phyloP scores from a whole-genome alignment of 2,888 invertebrate genomes.

The Tridacna gigas region DNA sequence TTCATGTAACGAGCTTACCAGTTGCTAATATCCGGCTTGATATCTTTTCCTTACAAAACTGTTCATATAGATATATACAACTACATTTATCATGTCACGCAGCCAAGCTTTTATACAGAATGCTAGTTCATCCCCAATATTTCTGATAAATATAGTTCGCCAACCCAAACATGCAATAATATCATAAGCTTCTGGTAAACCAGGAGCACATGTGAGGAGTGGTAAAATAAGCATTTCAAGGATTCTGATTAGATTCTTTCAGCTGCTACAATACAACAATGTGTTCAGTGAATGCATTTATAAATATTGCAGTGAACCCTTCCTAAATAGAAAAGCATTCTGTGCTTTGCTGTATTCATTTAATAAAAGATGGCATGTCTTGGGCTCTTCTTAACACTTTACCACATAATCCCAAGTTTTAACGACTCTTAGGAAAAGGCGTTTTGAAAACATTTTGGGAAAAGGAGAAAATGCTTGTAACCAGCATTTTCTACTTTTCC shows the following conservation, averaged over 20 bases:
- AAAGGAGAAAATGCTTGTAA: too few species aligned
- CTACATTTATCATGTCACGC: constrained; percentile 11
- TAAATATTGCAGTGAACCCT: constrained; percentile 2
- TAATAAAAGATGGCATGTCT: not conserved
- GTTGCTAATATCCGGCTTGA: not conserved
- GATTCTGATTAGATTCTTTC: not conserved
- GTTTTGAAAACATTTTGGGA: too few species aligned
- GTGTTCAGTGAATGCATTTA: not conserved
- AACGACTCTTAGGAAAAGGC: too few species aligned
- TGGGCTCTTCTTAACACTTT: too few species aligned
- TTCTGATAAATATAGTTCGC: not conserved
- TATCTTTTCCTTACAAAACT: constrained; percentile 24
- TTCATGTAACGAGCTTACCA: constrained; percentile 13
- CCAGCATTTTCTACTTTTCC: too few species aligned
- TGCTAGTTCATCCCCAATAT: not conserved
- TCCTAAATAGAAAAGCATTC: not conserved
- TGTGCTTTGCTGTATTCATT: not conserved
- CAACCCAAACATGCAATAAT: constrained; percentile 4
- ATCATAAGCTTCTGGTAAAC: not conserved
- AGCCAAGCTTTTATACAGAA: not conserved
- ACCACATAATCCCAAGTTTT: too few species aligned
- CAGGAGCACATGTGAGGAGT: constrained; percentile 8
- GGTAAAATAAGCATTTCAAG: constrained; percentile 15
- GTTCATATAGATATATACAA: constrained; percentile 9
- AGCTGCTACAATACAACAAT: constrained; percentile 1